These are phyloP conservation scores for Sinella curviseta DNA, from an alignment of 1,140 invertebrate species.

Conservation along the genomic window DNA sequence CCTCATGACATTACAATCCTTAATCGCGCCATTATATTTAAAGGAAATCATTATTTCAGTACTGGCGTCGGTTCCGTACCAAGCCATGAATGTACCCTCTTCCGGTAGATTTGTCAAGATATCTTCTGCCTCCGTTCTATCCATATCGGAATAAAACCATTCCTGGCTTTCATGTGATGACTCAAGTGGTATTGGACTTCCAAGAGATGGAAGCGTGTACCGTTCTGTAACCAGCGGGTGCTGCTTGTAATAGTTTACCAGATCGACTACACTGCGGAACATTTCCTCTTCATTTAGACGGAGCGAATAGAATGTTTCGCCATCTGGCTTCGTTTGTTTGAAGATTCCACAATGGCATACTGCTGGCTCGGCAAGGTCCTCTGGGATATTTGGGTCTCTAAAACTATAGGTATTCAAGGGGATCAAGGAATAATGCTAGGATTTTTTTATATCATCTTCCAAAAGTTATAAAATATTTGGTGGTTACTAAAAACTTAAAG, in stretches of 20 bases:
- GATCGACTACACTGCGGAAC: background rate
- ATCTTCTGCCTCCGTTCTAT: constrained; percentile 77
- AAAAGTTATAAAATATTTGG: no score
- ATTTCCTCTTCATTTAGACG: background rate
- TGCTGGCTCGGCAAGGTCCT: no score
- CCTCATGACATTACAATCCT: constrained; percentile 87
- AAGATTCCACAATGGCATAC: constrained; percentile 58
- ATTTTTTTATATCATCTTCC: background rate
- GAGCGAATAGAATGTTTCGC: constrained; percentile 65
- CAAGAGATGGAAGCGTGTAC: constrained; percentile 76
- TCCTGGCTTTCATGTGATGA: constrained; percentile 89
- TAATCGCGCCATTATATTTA: constrained; percentile 87
- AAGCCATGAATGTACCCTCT: constrained; percentile 81
- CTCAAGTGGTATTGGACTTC: constrained; percentile 89
- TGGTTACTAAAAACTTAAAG: constrained; percentile 80
- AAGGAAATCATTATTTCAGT: constrained; percentile 84
- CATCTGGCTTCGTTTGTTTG: constrained; percentile 84
- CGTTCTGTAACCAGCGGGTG: constrained; percentile 79
- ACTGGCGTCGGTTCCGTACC: constrained; percentile 69
- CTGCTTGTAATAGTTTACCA: background rate
- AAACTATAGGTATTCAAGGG: constrained; percentile 68
- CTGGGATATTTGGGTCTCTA: no score
- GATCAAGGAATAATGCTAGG: background rate
- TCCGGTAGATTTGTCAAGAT: constrained; percentile 75
- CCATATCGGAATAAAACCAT: constrained; percentile 79